Evolutionary conservation across 2,888 invertebrate genomes (phyloP).

Genomic region (Phyllotreta cruciferae): DNA sequence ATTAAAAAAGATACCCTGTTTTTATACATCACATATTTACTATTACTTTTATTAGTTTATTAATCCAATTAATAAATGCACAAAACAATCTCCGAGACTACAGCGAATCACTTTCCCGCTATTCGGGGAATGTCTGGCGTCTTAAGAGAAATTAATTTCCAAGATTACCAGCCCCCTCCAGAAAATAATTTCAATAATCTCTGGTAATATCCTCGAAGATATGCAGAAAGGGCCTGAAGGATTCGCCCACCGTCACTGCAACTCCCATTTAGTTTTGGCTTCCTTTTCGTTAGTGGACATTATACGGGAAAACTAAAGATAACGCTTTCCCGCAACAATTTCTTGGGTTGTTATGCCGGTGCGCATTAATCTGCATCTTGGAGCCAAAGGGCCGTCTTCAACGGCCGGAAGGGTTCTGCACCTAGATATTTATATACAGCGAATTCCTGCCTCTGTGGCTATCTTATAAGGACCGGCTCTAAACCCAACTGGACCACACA

Average conservation of each 20-base stretch:
- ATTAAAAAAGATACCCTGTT: too few species aligned
- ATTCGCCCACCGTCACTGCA: constrained; percentile 46
- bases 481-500: too few species aligned
- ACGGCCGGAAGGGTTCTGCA: constrained; percentile 53
- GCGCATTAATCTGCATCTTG: constrained; percentile 60
- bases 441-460: constrained; percentile 34
- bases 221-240: constrained; percentile 39
- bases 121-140: constrained; percentile 29
- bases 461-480: constrained; percentile 11
- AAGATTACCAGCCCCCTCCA: constrained; percentile 40
- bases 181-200: constrained; percentile 47
- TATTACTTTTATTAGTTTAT: too few species aligned
- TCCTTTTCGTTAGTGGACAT: constrained; percentile 35
- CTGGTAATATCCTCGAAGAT: constrained; percentile 46
- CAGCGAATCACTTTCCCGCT: constrained; percentile 26
- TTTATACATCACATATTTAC: too few species aligned
- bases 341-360: constrained; percentile 58
- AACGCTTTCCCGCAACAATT: constrained; percentile 54
- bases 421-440: constrained; percentile 35
- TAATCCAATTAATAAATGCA: background rate
- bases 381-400: constrained; percentile 49
- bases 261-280: constrained; percentile 21
- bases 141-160: constrained; percentile 39
- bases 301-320: constrained; percentile 40
- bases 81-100: constrained; percentile 10